Evolutionary conservation across 2,113 vertebrate species (phyloP).

Genomic region (Abramis brama): DNA sequence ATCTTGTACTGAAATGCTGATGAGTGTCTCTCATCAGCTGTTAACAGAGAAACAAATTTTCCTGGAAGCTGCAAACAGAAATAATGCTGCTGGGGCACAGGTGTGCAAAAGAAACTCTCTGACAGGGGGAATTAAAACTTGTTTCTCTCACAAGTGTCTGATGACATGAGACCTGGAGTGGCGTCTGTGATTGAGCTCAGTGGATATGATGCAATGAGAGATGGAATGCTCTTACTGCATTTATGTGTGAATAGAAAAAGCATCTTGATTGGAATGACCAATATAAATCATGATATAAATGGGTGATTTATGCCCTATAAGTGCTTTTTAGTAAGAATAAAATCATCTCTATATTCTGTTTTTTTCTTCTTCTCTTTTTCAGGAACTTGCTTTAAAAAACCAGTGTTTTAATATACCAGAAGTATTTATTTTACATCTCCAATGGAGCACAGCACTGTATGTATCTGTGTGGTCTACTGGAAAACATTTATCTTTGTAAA

Average conservation of each 20-base stretch:
- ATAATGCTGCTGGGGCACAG: conserved; percentile 63
- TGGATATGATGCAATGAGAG: conserved; percentile 33
- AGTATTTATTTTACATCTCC: background rate
- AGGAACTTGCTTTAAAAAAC: too few relatives aligned
- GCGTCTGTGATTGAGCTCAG: background rate
- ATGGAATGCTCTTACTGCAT: background rate
- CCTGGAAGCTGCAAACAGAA: conserved; percentile 33
- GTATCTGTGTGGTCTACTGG: background rate
- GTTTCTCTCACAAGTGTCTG: conserved; percentile 49
- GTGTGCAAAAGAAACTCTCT: conserved; percentile 60
- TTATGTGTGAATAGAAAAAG: background rate
- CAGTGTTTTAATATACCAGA: background rate
- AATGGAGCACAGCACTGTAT: background rate
- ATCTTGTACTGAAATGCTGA: conserved; percentile 43
- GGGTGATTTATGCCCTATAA: background rate
- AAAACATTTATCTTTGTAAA: conserved; percentile 34
- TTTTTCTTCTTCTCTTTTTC: too few relatives aligned
- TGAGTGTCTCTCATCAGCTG: conserved; percentile 72
- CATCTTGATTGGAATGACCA: background rate
- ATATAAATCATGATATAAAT: background rate
- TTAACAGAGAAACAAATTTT: conserved; percentile 64
- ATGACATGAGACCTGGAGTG: background rate
- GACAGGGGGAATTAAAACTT: conserved; percentile 56
- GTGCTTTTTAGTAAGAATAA: background rate
- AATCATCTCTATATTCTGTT: background rate